phyloP scores from a whole-genome alignment of 2,888 invertebrate species.

The Boloria selene region DNA sequence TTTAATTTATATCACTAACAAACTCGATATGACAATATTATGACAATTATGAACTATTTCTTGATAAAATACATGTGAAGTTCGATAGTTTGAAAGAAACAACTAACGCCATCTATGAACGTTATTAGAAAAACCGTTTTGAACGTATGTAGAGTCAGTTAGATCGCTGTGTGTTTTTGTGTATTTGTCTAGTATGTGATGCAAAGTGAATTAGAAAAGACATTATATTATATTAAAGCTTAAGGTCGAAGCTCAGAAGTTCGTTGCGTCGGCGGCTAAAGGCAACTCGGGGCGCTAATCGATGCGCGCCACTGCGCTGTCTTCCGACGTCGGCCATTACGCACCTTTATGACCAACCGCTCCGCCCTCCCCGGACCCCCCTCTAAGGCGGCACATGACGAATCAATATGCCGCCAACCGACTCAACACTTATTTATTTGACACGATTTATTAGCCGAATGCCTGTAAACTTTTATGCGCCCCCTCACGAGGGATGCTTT shows the following conservation, averaged over 20 bases:
- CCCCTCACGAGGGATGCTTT: constrained; percentile 69
- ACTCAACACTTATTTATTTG: constrained; percentile 83
- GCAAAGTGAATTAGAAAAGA: constrained; percentile 19
- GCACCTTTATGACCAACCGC: constrained; percentile 87
- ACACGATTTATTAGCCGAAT: constrained; percentile 82
- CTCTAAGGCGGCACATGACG: constrained; percentile 81
- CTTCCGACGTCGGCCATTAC: constrained; percentile 88
- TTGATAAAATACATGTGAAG: neutral
- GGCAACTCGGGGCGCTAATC: constrained; percentile 83
- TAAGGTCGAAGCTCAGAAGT: constrained; percentile 19
- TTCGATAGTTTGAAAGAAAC: constrained; percentile 22
- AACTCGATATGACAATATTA: neutral
- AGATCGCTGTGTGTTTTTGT: neutral
- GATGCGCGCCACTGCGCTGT: constrained; percentile 87
- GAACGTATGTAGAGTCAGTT: constrained; percentile 12
- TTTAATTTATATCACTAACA: neutral
- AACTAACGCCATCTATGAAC: constrained; percentile 51
- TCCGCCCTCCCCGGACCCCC: constrained; percentile 53
- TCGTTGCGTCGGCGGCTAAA: constrained; percentile 78
- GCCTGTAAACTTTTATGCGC: constrained; percentile 80
- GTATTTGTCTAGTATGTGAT: neutral
- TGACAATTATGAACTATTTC: neutral
- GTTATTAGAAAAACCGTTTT: constrained; percentile 2
- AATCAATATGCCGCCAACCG: constrained; percentile 82
- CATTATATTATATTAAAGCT: constrained; percentile 13